Conservation (phyloP, 2,797 vertebrate species). For the Oryzias sinensis region DNA sequence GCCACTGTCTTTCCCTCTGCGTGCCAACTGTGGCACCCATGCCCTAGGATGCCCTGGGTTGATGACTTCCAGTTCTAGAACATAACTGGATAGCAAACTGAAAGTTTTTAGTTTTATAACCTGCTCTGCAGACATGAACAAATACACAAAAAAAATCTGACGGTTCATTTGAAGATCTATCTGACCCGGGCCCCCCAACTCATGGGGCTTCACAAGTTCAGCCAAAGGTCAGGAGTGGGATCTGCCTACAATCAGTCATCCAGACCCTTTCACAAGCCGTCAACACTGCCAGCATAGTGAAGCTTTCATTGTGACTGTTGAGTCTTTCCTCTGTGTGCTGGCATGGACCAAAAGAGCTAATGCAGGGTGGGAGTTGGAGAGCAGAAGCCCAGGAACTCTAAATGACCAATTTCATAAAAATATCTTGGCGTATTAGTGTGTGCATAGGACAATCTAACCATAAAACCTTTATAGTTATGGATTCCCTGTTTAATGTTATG, state of each 20-base stretch:
- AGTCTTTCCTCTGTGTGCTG: conserved; percentile 30
- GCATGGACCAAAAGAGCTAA: conserved; percentile 10
- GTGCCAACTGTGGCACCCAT: no score
- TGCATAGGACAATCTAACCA: no score
- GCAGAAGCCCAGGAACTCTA: no score
- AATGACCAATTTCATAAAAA: no score
- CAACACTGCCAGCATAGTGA: conserved; percentile 23
- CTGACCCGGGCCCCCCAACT: conserved; percentile 3
- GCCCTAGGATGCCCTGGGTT: no score
- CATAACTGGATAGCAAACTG: no score
- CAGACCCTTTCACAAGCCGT: conserved; percentile 47
- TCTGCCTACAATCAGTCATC: conserved; percentile 48
- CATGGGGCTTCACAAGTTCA: conserved; percentile 56
- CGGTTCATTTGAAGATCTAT: conserved; percentile 3
- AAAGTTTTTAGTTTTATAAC: no score
- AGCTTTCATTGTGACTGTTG: conserved; percentile 36
- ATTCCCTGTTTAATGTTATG: no score
- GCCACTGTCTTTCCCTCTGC: no score
- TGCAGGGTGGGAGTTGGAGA: not conserved
- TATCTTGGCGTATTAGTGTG: no score
- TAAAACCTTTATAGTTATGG: no score
- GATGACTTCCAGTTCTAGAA: no score
- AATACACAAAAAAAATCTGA: conserved; percentile 30
- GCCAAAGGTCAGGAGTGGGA: conserved; percentile 46
- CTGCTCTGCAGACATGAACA: conserved; percentile 6